phyloP scores from a whole-genome alignment of 2,113 vertebrate genomes.

The Crotalus helleri region DNA sequence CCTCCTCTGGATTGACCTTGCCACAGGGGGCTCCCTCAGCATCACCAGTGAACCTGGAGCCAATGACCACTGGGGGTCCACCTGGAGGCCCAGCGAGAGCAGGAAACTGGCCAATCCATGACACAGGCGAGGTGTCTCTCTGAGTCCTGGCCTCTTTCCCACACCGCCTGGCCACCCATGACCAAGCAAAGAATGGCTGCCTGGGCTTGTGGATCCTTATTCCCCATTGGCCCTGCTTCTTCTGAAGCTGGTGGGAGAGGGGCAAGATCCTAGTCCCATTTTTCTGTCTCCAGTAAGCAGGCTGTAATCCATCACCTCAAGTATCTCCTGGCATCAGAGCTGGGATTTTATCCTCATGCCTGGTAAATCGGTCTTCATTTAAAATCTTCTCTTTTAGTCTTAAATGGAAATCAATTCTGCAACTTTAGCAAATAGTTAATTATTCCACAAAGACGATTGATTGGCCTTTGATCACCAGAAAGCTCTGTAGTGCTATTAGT shows the following conservation, averaged over 20 bases:
- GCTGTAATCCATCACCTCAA: conserved; percentile 78
- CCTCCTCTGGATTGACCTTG: background rate
- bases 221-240: conserved; percentile 60
- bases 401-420: conserved; percentile 90
- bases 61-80: background rate
- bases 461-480: conserved; percentile 81
- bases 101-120: fast-evolving
- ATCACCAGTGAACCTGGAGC: background rate
- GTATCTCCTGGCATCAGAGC: conserved; percentile 78
- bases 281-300: conserved; percentile 77
- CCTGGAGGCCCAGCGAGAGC: background rate
- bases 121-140: background rate
- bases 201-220: conserved; percentile 14
- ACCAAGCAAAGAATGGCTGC: background rate
- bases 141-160: background rate
- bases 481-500: conserved; percentile 81
- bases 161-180: background rate
- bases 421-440: conserved; percentile 94
- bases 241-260: conserved; percentile 60
- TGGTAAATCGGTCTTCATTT: conserved; percentile 86
- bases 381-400: conserved; percentile 83
- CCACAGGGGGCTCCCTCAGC: background rate
- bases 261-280: conserved; percentile 73
- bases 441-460: conserved; percentile 87
- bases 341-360: conserved; percentile 74